A percentile compares a stretch with the other conserved stretches of the same genome.
phyloP scores from a whole-genome alignment of 2,113 vertebrate genomes.

The Eonycteris spelaea region DNA sequence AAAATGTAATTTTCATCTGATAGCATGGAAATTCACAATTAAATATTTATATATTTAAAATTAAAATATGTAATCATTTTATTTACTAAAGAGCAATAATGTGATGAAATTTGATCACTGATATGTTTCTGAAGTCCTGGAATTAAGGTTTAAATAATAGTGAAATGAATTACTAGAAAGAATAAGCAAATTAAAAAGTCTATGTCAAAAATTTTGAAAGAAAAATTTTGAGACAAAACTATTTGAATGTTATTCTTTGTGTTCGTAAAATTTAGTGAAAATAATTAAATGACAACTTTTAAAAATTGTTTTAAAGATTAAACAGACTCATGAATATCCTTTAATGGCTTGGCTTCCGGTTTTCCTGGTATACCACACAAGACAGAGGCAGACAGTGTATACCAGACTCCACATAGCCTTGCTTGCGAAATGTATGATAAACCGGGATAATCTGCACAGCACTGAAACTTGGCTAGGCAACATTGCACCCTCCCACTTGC shows the following conservation, averaged over 20 bases:
- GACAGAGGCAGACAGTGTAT: neutral
- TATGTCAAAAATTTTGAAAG: neutral
- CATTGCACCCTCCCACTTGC: neutral
- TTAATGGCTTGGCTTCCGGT: neutral
- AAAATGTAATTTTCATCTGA: neutral
- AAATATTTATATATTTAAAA: neutral
- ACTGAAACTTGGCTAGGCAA: neutral
- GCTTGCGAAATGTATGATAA: neutral
- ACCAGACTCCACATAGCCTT: too few species aligned
- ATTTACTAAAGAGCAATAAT: neutral
- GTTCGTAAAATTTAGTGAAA: conserved; percentile 14
- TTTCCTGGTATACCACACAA: neutral
- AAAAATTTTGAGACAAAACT: neutral
- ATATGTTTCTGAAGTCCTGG: neutral
- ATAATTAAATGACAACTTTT: neutral
- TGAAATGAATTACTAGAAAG: neutral
- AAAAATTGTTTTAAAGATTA: conserved; percentile 16
- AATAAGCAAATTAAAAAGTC: neutral
- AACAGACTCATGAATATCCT: neutral
- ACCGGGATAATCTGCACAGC: neutral
- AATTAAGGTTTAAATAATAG: neutral
- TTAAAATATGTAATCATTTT: neutral
- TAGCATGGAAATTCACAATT: neutral
- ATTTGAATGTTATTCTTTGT: neutral
- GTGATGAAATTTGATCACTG: neutral